Base-by-base conservation (phyloP, 2,888 invertebrate species). In the Acholoe squamosa region DNA sequence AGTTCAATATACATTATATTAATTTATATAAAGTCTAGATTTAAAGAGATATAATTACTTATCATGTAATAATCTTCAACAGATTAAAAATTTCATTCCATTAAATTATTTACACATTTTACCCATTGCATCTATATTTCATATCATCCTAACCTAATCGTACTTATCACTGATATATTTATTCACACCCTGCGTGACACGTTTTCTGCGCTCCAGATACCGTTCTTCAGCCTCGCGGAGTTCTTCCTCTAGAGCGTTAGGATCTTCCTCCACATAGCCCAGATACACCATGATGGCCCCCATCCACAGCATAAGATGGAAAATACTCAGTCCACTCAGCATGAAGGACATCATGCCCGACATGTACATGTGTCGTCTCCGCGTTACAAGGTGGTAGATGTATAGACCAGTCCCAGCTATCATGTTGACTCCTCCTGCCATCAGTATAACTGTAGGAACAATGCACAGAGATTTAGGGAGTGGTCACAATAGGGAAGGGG, bases 181-280 rank as follows among this genome's bases (percentile, higher is more conserved):
- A 33, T 19, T 33, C 77, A 33, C 28, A 0, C 80, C 34, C 12
- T 43, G 33, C 34, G 25, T 7, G 14, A 5, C 31, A 76, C 76
- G 61, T 19, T 61, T 0, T n/a, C n/a, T n/a, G 3, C 22, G 19
- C 19, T 61, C 61, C 3, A n/a, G 19, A 43, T 43, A 43, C 43
- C 10, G 5, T 3, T 43, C 43, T 43, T 43, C 43, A 10, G 10
- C 84, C 43, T 43, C 43, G 22, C 28, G 28, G 14, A 86, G 52
- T 28, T 54, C 86, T 22, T 84, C 84, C 28, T 86, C 86, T 31
- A 86, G 25, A 31, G 25, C 14, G 16, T 14, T 76, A 3, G 76
- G 76, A 19, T 86, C 86, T 16, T 25, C 86, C 52, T 86, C 86
- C 56, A 86, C 56, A 28, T 86, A 86, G 19, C 86, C 86, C 56